Evolutionary conservation across 2,113 vertebrate genomes (phyloP), one percentile per base, ranked within the genome.

Genomic region (Scophthalmus maximus): DNA sequence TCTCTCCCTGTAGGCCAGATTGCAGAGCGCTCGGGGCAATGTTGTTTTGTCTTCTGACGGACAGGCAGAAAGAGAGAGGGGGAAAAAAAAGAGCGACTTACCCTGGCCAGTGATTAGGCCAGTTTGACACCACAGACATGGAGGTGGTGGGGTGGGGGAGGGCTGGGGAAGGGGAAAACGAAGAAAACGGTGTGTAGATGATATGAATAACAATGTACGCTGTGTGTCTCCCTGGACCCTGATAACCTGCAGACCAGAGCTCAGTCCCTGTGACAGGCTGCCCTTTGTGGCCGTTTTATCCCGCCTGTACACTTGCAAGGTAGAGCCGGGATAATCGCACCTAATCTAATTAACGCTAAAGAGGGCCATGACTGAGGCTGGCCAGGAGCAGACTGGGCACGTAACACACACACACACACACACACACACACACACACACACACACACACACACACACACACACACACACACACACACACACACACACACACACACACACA

Each of bases 281-380:
- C 94, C 87, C 95, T 97, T 98, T 98, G 96, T 96, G 95, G 93
- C 91, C 94, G 86, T 95, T 97, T 91, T 98, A 97, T 97, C 95
- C 96, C 58, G 93, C 91, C 97, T 95, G 95, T 97, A 96, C 96
- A 97, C 95, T 97, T 96, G 96, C 96, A 97, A 97, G 96, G 95
- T 96, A 96, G 96, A 96, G 95, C 95, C 79, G 94, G 95, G 97
- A 98, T 98, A 97, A 98, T 98, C 95, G 91, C 95, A 85, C 94
- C 95, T 93, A 97, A 98, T 98, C 96, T 97, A 97, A 97, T 98
- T 98, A 97, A 91, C 94, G 94, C 96, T 97, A 96, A 97, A 97
- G 95, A 95, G 95, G 96, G 95, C 95, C 96, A 96, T 97, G 96
- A 96, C 96, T 97, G 95, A 95, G 94, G 94, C 94, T 95, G 94